Conservation (phyloP, 2,113 vertebrate genomes). For the Brienomyrus brachyistius region DNA sequence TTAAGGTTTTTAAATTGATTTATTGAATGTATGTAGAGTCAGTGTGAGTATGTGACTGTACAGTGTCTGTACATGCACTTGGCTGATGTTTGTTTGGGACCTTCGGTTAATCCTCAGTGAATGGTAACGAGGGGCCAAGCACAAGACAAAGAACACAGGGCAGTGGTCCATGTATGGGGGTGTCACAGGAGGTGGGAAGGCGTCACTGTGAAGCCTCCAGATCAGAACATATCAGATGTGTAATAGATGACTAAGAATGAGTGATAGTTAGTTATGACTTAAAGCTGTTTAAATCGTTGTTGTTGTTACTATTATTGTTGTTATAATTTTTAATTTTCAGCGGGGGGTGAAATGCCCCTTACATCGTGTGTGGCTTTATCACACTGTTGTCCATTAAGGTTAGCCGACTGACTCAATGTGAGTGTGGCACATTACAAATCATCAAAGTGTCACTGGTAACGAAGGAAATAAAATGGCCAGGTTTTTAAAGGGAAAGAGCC, state of each 20-base stretch:
- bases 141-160: constrained; percentile 33
- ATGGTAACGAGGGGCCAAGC: neutral
- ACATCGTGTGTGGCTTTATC: neutral
- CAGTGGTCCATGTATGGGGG: constrained; percentile 16
- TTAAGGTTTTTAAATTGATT: constrained; percentile 29
- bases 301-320: neutral
- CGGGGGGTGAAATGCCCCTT: neutral
- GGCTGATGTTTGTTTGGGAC: constrained; percentile 34
- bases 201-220: neutral
- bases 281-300: neutral
- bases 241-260: neutral
- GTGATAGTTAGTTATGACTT: neutral
- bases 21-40: constrained; percentile 33
- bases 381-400: neutral
- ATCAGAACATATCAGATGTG: neutral
- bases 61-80: constrained; percentile 19
- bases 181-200: neutral
- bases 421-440: neutral
- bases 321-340: neutral
- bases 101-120: neutral
- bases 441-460: neutral
- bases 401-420: neutral
- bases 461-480: constrained; percentile 33
- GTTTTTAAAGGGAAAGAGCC: neutral
- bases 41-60: constrained; percentile 22